Conservation (phyloP, 2,888 invertebrate species). For the Macrosiphum euphorbiae region DNA sequence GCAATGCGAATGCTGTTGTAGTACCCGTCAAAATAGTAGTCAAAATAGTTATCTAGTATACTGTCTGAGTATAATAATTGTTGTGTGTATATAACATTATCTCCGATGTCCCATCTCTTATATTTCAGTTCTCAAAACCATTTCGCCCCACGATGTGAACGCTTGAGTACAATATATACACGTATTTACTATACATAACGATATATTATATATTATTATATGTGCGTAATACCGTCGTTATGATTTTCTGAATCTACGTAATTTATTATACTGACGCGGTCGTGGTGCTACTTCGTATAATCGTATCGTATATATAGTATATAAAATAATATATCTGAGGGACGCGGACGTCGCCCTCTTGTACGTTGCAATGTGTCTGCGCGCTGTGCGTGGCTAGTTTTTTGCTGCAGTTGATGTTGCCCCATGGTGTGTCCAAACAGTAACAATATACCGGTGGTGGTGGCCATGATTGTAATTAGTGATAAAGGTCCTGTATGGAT, state of each 20-base stretch:
- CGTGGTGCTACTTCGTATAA: background rate
- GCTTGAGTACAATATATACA: background rate
- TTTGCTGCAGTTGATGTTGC: slow-evolving; percentile 37
- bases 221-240: slow-evolving; percentile 31
- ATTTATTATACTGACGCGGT: slow-evolving; percentile 31
- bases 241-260: slow-evolving; percentile 51
- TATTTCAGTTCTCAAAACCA: slow-evolving; percentile 18
- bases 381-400: slow-evolving; percentile 34
- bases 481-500: slow-evolving; percentile 64
- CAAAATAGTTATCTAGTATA: background rate
- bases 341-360: background rate
- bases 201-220: slow-evolving; percentile 8
- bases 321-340: slow-evolving; percentile 27
- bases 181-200: background rate
- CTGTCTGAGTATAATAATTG: background rate
- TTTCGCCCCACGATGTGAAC: background rate
- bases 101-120: slow-evolving; percentile 15
- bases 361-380: slow-evolving; percentile 24
- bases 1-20: background rate
- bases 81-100: background rate
- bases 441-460: slow-evolving; percentile 32
- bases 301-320: background rate
- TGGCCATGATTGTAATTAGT: slow-evolving; percentile 62
- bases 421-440: slow-evolving; percentile 58
- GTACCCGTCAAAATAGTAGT: background rate